Conservation (phyloP, 2,888 invertebrate genomes). For the Chromoteleia sp. region DNA sequence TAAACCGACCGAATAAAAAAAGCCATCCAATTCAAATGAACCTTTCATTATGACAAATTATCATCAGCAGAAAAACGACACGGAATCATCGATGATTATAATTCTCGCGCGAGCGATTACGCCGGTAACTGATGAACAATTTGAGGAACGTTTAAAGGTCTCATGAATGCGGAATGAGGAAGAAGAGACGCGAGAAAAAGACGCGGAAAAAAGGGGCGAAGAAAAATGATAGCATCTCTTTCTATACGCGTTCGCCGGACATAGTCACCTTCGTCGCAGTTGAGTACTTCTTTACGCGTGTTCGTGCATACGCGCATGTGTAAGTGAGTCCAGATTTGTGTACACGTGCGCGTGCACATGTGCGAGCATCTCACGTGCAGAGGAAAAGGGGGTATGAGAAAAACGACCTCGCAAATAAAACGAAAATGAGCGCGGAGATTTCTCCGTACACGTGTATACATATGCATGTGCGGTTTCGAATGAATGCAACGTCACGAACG, state of each 20-base stretch:
- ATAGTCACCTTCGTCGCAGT: not conserved
- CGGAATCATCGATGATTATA: too few species aligned
- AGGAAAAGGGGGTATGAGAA: not conserved
- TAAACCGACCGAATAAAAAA: conserved; percentile 1
- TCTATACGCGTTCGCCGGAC: conserved; percentile 13
- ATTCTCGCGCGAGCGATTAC: conserved; percentile 1
- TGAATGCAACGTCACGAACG: conserved; percentile 35
- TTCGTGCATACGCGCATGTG: not conserved
- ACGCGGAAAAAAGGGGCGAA: conserved; percentile 4
- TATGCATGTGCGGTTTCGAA: conserved; percentile 23
- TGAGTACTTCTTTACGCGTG: not conserved
- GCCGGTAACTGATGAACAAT: conserved; percentile 17
- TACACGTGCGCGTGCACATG: conserved; percentile 10
- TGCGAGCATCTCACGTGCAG: conserved; percentile 19
- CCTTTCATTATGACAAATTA: conserved; percentile 19
- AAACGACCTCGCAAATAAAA: conserved; percentile 28
- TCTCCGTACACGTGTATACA: conserved; percentile 27
- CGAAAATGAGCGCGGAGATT: conserved; percentile 24
- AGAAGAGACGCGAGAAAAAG: conserved; percentile 14
- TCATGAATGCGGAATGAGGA: conserved; percentile 31
- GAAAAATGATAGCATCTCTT: conserved; percentile 13
- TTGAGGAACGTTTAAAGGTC: conserved; percentile 14
- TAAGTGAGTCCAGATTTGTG: not conserved
- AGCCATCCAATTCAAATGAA: not conserved
- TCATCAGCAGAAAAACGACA: too few species aligned